These are phyloP conservation scores for Hippocampus mohnikei DNA, from an alignment of 2,113 vertebrate species.

Conservation along the genomic window DNA sequence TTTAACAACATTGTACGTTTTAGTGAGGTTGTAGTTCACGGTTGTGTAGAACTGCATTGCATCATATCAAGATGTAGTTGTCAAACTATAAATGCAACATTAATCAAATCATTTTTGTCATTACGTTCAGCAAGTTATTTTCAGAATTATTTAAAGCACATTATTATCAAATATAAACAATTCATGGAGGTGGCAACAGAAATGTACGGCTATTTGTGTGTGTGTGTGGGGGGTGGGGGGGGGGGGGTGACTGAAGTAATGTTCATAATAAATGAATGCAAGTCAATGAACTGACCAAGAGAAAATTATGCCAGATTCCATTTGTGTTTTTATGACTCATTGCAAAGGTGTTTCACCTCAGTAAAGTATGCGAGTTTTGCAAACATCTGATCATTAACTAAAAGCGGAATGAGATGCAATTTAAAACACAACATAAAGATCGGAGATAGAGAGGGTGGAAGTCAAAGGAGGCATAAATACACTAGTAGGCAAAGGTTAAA, in stretches of 20 bases:
- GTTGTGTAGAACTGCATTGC: too few relatives aligned
- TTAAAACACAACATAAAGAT: conserved; percentile 10
- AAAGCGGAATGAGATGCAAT: background rate
- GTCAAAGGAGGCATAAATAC: conserved; percentile 68
- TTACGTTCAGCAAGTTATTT: background rate
- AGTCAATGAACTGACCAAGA: background rate
- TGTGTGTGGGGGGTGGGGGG: too few relatives aligned
- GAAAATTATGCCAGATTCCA: background rate
- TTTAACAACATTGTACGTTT: background rate
- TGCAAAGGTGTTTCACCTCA: background rate
- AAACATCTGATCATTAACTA: conserved; percentile 45
- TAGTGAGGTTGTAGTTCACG: too few relatives aligned
- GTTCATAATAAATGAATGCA: conserved; percentile 5
- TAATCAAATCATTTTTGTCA: background rate
- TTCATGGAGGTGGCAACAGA: background rate
- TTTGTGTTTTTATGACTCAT: conserved; percentile 22
- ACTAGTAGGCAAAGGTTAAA: conserved; percentile 29
- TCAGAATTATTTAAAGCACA: background rate
- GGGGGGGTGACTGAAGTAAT: background rate
- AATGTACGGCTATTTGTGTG: background rate
- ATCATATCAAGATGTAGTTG: background rate
- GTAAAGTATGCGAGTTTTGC: conserved; percentile 38
- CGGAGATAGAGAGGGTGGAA: conserved; percentile 55
- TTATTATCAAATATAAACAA: background rate
- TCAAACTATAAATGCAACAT: background rate